Conservation (phyloP, 2,888 invertebrate species). For the Clivina fossor region DNA sequence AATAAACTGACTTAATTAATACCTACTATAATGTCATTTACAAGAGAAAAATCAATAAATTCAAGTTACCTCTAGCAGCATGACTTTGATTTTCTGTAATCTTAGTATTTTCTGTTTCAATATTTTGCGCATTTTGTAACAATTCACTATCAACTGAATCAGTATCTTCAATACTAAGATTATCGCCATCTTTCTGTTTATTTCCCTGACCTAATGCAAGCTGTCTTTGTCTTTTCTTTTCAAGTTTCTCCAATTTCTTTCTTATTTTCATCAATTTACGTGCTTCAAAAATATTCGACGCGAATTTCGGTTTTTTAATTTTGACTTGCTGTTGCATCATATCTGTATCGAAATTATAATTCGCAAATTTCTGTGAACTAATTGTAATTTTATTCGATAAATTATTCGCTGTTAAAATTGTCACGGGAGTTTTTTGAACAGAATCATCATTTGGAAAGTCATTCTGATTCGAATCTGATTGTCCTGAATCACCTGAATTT, state of each 20-base stretch:
- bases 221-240: slow-evolving; percentile 55
- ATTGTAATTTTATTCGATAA: slow-evolving; percentile 22
- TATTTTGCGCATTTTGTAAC: slow-evolving; percentile 7
- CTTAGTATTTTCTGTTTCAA: neutral
- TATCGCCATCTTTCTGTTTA: neutral
- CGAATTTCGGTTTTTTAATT: slow-evolving; percentile 68
- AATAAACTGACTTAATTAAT: neutral
- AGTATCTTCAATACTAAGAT: slow-evolving; percentile 7
- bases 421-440: slow-evolving; percentile 13
- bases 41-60: neutral
- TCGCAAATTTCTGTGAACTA: neutral
- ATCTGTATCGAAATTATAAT: neutral
- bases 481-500: slow-evolving; percentile 48
- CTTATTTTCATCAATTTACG: slow-evolving; percentile 67
- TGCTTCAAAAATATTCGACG: slow-evolving; percentile 68
- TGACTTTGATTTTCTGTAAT: neutral
- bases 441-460: too few relatives aligned
- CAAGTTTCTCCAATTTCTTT: slow-evolving; percentile 64
- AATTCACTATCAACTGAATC: slow-evolving; percentile 24
- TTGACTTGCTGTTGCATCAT: slow-evolving; percentile 42
- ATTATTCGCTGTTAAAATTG: slow-evolving; percentile 5
- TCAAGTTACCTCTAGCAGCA: neutral
- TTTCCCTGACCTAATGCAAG: slow-evolving; percentile 52
- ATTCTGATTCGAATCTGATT: slow-evolving; percentile 45
- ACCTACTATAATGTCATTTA: neutral